Percentiles rank a stretch among this genome's conserved stretches.
These are phyloP conservation scores for Leistus spinibarbis DNA, from an alignment of 2,888 invertebrate species.

Conservation along the genomic window DNA sequence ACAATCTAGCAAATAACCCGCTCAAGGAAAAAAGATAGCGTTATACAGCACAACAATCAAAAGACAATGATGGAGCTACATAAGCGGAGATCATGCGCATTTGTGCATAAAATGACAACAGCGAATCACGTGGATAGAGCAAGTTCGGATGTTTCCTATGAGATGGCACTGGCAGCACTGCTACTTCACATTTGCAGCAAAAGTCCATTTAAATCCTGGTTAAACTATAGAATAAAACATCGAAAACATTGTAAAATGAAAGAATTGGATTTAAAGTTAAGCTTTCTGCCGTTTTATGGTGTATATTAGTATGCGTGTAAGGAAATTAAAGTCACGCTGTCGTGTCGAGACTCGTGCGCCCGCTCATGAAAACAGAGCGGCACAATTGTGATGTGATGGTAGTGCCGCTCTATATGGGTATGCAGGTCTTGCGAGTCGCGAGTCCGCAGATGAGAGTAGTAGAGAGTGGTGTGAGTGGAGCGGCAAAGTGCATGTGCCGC, in stretches of 20 bases:
- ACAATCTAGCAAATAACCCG: conserved; percentile 13
- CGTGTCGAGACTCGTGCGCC: neutral
- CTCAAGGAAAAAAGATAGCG: neutral
- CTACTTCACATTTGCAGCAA: neutral
- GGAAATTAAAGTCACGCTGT: neutral
- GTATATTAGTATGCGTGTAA: neutral
- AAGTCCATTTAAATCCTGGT: neutral
- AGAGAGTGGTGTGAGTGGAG: conserved; percentile 33
- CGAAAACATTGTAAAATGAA: neutral
- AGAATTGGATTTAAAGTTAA: neutral
- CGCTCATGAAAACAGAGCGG: neutral
- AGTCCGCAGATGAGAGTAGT: neutral
- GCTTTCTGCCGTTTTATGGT: neutral
- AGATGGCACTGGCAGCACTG: conserved; percentile 17
- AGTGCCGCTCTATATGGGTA: conserved; percentile 53
- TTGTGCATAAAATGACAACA: neutral
- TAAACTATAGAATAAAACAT: neutral
- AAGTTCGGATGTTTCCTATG: neutral
- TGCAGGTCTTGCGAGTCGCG: conserved; percentile 49
- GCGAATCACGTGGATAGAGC: conserved; percentile 1
- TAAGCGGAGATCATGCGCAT: neutral
- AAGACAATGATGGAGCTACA: neutral
- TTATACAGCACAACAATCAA: neutral
- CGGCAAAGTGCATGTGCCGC: conserved; percentile 47
- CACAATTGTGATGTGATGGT: neutral